Evolutionary conservation across 2,113 vertebrate species (phyloP).

Genomic region (Phoxinus phoxinus): DNA sequence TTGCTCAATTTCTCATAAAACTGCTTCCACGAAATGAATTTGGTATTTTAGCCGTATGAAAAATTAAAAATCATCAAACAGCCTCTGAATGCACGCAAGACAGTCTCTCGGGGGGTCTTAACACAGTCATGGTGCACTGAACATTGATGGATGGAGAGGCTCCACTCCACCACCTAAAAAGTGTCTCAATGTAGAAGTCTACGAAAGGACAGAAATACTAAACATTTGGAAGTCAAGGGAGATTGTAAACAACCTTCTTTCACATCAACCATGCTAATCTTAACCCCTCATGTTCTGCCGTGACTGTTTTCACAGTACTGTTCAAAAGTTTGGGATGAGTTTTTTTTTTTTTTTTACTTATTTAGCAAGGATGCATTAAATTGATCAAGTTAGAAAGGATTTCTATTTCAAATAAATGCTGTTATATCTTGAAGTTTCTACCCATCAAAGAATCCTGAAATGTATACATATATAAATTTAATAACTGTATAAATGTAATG

Average conservation of each 20-base stretch:
- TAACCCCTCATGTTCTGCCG: slow-evolving; percentile 11
- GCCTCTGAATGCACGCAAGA: background rate
- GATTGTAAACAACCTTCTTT: background rate
- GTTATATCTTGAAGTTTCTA: background rate
- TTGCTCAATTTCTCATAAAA: background rate
- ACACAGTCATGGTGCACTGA: slow-evolving; percentile 16
- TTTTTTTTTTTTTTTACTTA: background rate
- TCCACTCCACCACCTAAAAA: slow-evolving; percentile 27
- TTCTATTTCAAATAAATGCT: background rate
- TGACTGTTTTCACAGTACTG: background rate
- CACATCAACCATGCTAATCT: background rate
- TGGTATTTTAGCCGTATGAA: background rate
- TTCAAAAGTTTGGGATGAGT: background rate
- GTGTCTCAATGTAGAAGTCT: background rate
- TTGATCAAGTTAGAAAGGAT: background rate
- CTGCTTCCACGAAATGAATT: background rate
- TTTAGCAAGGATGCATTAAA: background rate
- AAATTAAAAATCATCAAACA: background rate
- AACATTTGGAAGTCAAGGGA: background rate
- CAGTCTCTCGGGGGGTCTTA: slow-evolving; percentile 8
- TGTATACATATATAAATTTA: no score
- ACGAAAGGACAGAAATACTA: background rate
- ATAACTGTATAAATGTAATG: no score
- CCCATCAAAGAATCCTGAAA: background rate
- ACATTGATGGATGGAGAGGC: slow-evolving; percentile 20